Conservation (phyloP, 2,113 vertebrate genomes). For the Girardinichthys multiradiatus region DNA sequence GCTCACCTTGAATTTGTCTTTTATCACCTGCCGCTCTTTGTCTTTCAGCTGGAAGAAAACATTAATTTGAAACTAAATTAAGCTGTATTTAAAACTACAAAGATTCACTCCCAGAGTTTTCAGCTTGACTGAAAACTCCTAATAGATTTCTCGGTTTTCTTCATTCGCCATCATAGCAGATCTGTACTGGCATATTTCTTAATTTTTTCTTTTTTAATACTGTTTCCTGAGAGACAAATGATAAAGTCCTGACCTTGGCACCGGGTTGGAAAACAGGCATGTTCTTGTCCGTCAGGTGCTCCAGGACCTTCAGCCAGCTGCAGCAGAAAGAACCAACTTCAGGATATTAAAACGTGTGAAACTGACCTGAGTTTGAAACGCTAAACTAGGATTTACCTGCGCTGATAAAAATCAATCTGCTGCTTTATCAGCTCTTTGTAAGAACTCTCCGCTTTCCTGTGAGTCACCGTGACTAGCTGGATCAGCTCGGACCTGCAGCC, state of each 20-base stretch:
- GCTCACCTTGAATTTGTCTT: slow-evolving; percentile 97
- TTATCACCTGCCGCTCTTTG: slow-evolving; percentile 97
- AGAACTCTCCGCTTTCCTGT: slow-evolving; percentile 88
- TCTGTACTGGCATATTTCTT: background rate
- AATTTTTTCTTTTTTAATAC: no score
- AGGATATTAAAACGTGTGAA: background rate
- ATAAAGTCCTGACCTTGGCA: slow-evolving; percentile 84
- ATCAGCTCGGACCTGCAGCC: slow-evolving; percentile 91
- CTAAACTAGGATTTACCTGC: slow-evolving; percentile 81
- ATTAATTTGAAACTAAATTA: background rate
- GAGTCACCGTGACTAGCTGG: slow-evolving; percentile 95
- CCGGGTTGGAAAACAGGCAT: slow-evolving; percentile 89
- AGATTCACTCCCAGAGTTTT: background rate
- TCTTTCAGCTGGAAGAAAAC: slow-evolving; percentile 88
- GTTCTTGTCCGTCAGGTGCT: slow-evolving; percentile 88
- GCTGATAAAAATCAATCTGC: slow-evolving; percentile 93
- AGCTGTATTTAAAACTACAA: background rate
- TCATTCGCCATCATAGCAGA: background rate
- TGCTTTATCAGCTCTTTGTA: slow-evolving; percentile 94
- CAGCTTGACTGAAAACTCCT: background rate
- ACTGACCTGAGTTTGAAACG: accelerated
- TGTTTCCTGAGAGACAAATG: background rate
- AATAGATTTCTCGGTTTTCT: background rate
- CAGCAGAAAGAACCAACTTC: accelerated
- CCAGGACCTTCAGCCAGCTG: slow-evolving; percentile 94